Evolutionary conservation across 1,140 invertebrate species (phyloP).

Genomic region (Mercenaria mercenaria): DNA sequence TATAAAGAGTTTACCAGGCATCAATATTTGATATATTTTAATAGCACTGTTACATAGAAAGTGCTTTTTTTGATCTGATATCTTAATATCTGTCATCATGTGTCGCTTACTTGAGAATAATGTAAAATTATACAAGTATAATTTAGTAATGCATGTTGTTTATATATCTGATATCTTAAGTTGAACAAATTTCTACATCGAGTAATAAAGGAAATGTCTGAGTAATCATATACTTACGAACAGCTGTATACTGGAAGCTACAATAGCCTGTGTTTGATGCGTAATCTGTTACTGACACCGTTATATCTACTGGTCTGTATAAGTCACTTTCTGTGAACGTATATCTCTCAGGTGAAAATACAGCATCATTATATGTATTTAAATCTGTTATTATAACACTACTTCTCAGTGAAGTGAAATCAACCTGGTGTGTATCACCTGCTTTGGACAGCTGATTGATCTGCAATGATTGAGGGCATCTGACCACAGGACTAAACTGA

Average conservation of each 20-base stretch:
- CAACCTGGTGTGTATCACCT: not conserved
- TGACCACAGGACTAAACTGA: not conserved
- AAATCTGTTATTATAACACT: slow-evolving; percentile 47
- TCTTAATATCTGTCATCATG: too few relatives aligned
- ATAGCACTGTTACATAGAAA: too few relatives aligned
- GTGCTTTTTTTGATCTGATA: too few relatives aligned
- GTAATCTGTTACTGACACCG: slow-evolving; percentile 56
- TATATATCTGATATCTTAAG: too few relatives aligned
- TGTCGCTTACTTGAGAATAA: too few relatives aligned
- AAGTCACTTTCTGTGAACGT: slow-evolving; percentile 45
- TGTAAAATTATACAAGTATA: too few relatives aligned
- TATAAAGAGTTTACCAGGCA: too few relatives aligned
- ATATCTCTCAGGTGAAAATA: slow-evolving; percentile 48
- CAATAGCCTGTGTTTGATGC: slow-evolving; percentile 61
- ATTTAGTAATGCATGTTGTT: too few relatives aligned
- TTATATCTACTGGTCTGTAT: slow-evolving; percentile 31
- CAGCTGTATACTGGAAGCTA: slow-evolving; percentile 45
- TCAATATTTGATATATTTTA: too few relatives aligned
- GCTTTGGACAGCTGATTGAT: not conserved
- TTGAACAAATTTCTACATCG: too few relatives aligned
- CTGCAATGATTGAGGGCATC: not conserved
- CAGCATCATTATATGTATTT: not conserved
- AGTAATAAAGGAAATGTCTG: too few relatives aligned
- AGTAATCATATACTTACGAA: slow-evolving; percentile 50
- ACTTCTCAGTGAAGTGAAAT: not conserved